A percentile compares a stretch with the other conserved stretches of the same genome.
Evolutionary conservation across 2,113 vertebrate species (phyloP).

Genomic region (Halichoerus grypus): DNA sequence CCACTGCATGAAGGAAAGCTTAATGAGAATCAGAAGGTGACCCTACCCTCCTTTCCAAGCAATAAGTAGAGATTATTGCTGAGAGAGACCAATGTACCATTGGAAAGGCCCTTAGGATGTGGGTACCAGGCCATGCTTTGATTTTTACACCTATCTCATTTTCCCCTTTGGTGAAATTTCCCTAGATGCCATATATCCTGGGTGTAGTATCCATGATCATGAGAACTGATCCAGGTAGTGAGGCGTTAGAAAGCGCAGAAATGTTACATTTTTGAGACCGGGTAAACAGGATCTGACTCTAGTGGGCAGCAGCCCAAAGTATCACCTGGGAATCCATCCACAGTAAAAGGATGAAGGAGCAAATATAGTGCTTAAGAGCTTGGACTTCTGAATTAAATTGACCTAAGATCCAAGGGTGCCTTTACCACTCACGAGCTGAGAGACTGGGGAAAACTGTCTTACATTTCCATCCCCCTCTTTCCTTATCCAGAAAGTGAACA

Average conservation of each 20-base stretch:
- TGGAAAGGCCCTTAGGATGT: not conserved
- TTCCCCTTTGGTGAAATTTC: not conserved
- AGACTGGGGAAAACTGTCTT: not conserved
- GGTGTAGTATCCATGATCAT: not conserved
- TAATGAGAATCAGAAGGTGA: not conserved
- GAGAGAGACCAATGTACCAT: not conserved
- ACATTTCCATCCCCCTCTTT: not conserved
- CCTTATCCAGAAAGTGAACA: not conserved
- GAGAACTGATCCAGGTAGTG: not conserved
- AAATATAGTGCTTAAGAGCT: not conserved
- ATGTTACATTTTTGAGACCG: not conserved
- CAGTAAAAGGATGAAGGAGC: not conserved
- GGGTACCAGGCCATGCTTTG: not conserved
- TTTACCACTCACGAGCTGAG: not conserved
- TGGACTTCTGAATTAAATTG: not conserved
- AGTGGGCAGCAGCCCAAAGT: not conserved
- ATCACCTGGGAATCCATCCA: not conserved
- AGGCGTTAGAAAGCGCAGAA: not conserved
- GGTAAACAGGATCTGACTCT: not conserved
- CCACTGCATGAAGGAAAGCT: not conserved
- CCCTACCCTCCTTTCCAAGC: not conserved
- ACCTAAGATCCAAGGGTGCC: not conserved
- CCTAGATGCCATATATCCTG: not conserved
- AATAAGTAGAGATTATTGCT: not conserved
- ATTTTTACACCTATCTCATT: not conserved